These are phyloP conservation scores for Neodiprion fabricii DNA, from an alignment of 1,140 invertebrate genomes.

Conservation along the genomic window DNA sequence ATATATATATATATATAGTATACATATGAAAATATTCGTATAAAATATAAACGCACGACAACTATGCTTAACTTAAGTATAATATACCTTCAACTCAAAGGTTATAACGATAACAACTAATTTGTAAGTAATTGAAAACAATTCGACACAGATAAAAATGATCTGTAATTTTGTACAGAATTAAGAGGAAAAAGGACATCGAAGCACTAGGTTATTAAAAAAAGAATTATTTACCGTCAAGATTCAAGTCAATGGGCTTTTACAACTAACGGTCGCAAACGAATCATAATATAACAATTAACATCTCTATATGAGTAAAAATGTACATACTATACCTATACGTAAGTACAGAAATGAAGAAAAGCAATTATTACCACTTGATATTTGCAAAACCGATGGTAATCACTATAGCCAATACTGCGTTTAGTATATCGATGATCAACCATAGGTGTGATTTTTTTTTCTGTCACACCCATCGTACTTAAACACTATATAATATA, in stretches of 20 bases:
- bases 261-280: neutral
- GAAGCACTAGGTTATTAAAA: too few species aligned
- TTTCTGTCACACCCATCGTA: too few species aligned
- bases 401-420: constrained; percentile 4
- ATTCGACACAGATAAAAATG: neutral
- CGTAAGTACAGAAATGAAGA: neutral
- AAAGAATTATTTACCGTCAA: too few species aligned
- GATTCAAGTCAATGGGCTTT: neutral
- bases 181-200: too few species aligned
- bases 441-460: too few species aligned
- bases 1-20: constrained; percentile 25
- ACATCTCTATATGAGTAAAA: neutral
- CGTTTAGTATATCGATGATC: neutral
- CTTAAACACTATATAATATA: too few species aligned
- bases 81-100: too few species aligned
- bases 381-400: neutral
- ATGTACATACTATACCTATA: neutral
- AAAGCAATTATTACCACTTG: neutral
- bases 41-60: neutral
- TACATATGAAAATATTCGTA: constrained; percentile 14
- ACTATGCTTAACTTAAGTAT: neutral
- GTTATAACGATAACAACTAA: constrained; percentile 1
- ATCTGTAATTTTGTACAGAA: neutral
- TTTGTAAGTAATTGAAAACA: constrained; percentile 1
- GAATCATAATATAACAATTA: neutral